A percentile compares a stretch with the other conserved stretches of the same genome.
Evolutionary conservation across 1,140 invertebrate species (phyloP).

Genomic region (Branchinecta lynchi): DNA sequence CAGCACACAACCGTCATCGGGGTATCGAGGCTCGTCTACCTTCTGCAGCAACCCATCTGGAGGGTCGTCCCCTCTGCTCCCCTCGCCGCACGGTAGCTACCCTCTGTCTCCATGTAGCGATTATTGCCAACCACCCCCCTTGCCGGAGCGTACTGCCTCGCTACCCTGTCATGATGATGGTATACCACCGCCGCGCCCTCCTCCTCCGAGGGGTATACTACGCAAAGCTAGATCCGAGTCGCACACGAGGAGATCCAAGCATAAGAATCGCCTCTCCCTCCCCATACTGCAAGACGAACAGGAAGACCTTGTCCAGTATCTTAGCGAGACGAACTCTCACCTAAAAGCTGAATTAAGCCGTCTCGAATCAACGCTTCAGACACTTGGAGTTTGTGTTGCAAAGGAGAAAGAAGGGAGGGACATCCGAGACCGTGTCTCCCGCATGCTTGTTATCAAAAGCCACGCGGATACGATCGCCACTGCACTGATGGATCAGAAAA

Average conservation of each 20-base stretch:
- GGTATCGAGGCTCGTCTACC: conserved; percentile 66
- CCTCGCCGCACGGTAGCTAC: conserved; percentile 14
- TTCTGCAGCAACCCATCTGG: conserved; percentile 55
- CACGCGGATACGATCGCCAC: background rate
- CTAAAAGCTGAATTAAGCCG: conserved; percentile 11
- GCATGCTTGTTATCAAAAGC: background rate
- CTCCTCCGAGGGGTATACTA: conserved; percentile 51
- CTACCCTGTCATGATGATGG: conserved; percentile 35
- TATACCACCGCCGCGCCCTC: conserved; percentile 46
- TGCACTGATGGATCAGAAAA: conserved; percentile 3
- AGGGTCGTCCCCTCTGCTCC: conserved; percentile 37
- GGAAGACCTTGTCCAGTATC: conserved; percentile 55
- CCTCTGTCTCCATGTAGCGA: conserved; percentile 13
- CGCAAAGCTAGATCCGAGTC: conserved; percentile 32
- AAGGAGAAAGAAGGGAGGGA: background rate
- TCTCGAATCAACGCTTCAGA: background rate
- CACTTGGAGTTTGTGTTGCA: background rate
- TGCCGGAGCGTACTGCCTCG: conserved; percentile 47
- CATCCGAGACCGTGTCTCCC: background rate
- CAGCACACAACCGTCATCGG: conserved; percentile 60
- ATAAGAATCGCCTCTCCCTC: conserved; percentile 11
- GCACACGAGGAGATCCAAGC: conserved; percentile 21
- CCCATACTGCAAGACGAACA: conserved; percentile 33
- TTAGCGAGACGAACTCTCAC: conserved; percentile 34
- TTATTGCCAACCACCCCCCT: conserved; percentile 32